Percentiles rank a stretch among this genome's conserved stretches.
phyloP scores from a whole-genome alignment of 2,113 vertebrate species.

The Okapia johnstoni region DNA sequence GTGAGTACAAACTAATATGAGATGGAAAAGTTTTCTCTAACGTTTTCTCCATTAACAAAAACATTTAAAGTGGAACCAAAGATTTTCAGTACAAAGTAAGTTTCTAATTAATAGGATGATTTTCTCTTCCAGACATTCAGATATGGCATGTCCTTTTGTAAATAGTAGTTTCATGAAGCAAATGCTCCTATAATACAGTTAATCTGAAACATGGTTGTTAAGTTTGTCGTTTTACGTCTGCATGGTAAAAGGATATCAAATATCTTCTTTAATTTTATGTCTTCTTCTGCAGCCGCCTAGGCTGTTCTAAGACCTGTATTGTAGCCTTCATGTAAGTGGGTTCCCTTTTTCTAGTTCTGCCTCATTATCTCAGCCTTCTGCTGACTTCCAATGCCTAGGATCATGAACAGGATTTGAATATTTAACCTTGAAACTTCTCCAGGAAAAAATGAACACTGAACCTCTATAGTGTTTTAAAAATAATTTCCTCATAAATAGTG shows the following conservation, averaged over 20 bases:
- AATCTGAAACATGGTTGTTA: not conserved
- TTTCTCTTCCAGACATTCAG: not conserved
- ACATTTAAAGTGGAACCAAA: slow-evolving; percentile 23
- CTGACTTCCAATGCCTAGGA: not conserved
- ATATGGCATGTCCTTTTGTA: not conserved
- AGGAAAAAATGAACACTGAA: not conserved
- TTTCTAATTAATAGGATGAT: slow-evolving; percentile 15
- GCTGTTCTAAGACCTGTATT: not conserved
- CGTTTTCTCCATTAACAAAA: slow-evolving; percentile 41
- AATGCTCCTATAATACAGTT: not conserved
- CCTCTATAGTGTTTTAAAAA: not conserved
- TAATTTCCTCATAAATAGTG: not conserved
- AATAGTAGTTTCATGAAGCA: slow-evolving; percentile 3
- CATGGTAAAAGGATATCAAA: not conserved
- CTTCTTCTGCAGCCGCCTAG: not conserved
- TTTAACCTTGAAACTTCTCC: slow-evolving; percentile 30
- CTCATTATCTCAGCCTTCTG: slow-evolving; percentile 1
- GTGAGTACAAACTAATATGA: slow-evolving; percentile 20
- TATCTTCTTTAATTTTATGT: not conserved
- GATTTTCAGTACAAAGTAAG: slow-evolving; percentile 7
- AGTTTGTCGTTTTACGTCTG: not conserved
- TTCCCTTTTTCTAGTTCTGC: not conserved
- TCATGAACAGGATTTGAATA: slow-evolving; percentile 1
- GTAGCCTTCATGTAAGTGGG: not conserved
- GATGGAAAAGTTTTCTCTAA: not conserved